Evolutionary conservation across 2,113 vertebrate genomes (phyloP), one percentile per base, ranked within the genome.

Genomic region (Tringa solitaria): DNA sequence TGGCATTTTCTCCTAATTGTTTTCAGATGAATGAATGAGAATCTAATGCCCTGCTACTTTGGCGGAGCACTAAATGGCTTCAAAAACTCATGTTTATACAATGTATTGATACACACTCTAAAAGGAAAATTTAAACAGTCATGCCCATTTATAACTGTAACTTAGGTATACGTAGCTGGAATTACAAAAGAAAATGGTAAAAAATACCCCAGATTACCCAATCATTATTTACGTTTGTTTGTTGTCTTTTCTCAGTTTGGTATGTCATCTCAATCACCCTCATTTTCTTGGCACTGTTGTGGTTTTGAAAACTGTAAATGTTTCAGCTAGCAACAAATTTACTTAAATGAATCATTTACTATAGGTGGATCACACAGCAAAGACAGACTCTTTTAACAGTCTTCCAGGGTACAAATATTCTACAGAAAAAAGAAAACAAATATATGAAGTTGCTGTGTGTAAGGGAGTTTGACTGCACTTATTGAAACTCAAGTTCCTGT

Each of bases 21-120:
- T 98, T 98, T 98, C 98, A 98, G 97, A 97, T 96, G 97, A 97
- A 97, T 98, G 98, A 98, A 97, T 96, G 93, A 97, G 97, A 98
- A 98, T 95, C 92, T 97, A 98, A 97, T 98, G 98, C 96, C 97
- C 93, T 97, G 92, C 59, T 98, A 96, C 96, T 98, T 95, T 92
- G 86, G 96, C 87, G 87, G 90, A 96, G 95, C 96, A 87, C 57
- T 98, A 98, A 98, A 97, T 97, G 97, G 94, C 90, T 97, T 97
- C 94, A 97, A 96, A 91, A 97, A 84, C 94, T 98, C 96, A 91
- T 97, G 96, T 97, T 98, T 98, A 96, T 72, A 96, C 84, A 95
- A 95, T 53, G 43, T 64, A 89, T 57, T 67, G 51, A 76, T 57
- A 84, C 75, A 91, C 7, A 89, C 21, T 94, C 77, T 79, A 61